Evolutionary conservation across 2,113 vertebrate species (phyloP).

Genomic region (Protomyctophum bolini): DNA sequence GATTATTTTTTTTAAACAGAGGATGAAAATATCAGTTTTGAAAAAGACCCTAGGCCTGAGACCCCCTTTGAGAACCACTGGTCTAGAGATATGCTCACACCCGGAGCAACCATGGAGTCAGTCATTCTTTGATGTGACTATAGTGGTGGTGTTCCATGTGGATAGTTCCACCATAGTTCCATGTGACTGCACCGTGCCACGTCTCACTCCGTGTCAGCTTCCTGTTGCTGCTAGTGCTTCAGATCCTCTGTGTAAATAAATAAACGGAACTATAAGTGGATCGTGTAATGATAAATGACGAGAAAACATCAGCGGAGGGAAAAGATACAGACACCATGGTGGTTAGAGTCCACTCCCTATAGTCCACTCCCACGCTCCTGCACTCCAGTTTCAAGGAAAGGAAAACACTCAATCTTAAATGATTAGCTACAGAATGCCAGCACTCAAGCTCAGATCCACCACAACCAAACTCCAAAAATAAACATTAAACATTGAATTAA

Average conservation of each 20-base stretch:
- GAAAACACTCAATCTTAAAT: conserved; percentile 11
- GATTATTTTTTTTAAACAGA: too few relatives aligned
- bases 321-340: conserved; percentile 36
- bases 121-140: conserved; percentile 10
- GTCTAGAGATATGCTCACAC: too few relatives aligned
- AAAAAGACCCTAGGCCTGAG: too few relatives aligned
- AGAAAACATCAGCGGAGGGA: conserved; percentile 31
- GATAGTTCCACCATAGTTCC: too few relatives aligned
- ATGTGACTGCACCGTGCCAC: conserved; percentile 20
- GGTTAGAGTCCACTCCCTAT: conserved; percentile 14
- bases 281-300: conserved; percentile 26
- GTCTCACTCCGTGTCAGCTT: conserved; percentile 33
- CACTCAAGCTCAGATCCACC: neutral
- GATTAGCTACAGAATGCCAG: neutral
- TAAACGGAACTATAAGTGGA: conserved; percentile 35
- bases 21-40: too few relatives aligned
- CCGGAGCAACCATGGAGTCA: neutral
- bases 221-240: conserved; percentile 34
- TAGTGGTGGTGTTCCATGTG: too few relatives aligned
- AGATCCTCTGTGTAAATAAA: conserved; percentile 41
- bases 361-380: conserved; percentile 46
- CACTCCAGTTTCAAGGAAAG: neutral
- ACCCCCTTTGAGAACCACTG: too few relatives aligned
- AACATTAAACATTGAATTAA: neutral
- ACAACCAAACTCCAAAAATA: conserved; percentile 9